phyloP scores from a whole-genome alignment of 2,797 vertebrate species.

The Labroides dimidiatus region DNA sequence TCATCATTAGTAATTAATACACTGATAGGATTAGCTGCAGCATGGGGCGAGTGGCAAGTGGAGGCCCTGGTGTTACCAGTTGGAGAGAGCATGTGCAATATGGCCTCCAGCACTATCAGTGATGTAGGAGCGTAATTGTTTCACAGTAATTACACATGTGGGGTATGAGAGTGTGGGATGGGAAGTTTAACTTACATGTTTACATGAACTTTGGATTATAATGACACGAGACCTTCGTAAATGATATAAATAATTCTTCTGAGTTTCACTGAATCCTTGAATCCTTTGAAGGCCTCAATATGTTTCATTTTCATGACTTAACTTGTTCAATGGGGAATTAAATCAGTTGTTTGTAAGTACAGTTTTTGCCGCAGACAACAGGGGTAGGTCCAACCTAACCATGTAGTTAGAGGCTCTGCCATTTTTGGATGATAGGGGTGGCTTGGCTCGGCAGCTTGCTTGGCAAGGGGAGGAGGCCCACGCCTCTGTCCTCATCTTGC shows the following conservation, averaged over 20 bases:
- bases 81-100: conserved; percentile 32
- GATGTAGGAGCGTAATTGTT: conserved; percentile 33
- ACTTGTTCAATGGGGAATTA: no score
- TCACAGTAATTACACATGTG: conserved; percentile 28
- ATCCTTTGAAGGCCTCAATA: no score
- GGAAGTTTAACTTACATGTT: conserved; percentile 7
- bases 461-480: no score
- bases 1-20: conserved; percentile 92
- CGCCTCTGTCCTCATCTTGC: no score
- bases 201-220: conserved; percentile 7
- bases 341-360: no score
- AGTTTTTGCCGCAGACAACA: no score
- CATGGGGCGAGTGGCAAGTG: conserved; percentile 56
- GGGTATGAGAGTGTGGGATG: neutral
- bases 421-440: no score
- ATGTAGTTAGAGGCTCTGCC: no score
- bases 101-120: conserved; percentile 44
- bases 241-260: neutral
- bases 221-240: neutral
- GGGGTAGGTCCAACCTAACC: no score
- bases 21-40: conserved; percentile 78
- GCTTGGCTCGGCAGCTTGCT: no score
- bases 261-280: no score
- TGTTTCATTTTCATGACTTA: no score
- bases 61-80: conserved; percentile 56